phyloP scores from a whole-genome alignment of 2,888 invertebrate species.

The Zelleria hepariella region DNA sequence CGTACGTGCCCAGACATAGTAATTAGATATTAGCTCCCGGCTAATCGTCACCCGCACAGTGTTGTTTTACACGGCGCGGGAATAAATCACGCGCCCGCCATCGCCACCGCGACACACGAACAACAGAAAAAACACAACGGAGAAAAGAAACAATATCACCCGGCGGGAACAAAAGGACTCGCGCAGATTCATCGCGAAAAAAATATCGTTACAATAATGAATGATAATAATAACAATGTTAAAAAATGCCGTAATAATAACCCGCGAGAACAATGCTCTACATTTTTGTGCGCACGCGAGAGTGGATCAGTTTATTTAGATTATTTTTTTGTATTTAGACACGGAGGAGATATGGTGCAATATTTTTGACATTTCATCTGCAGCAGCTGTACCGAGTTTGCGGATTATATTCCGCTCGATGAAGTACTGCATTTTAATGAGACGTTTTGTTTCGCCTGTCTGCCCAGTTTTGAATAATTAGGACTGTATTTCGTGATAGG shows the following conservation, averaged over 20 bases:
- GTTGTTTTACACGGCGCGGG: slow-evolving; percentile 69
- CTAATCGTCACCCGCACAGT: slow-evolving; percentile 70
- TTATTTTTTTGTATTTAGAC: neutral
- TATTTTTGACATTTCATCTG: slow-evolving; percentile 49
- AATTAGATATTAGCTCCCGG: slow-evolving; percentile 67
- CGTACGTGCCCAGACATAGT: slow-evolving; percentile 69
- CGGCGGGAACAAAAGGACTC: slow-evolving; percentile 9
- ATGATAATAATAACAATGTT: slow-evolving; percentile 17
- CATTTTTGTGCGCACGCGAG: slow-evolving; percentile 41
- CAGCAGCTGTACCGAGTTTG: slow-evolving; percentile 58
- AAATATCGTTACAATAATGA: slow-evolving; percentile 66
- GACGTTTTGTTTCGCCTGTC: slow-evolving; percentile 47
- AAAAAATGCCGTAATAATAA: slow-evolving; percentile 64
- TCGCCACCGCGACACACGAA: slow-evolving; percentile 54
- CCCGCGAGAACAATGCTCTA: slow-evolving; percentile 54
- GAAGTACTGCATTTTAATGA: slow-evolving; percentile 60
- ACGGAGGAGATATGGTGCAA: slow-evolving; percentile 26
- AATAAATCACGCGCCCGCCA: slow-evolving; percentile 66
- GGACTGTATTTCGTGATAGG: too few species aligned
- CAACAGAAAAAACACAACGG: slow-evolving; percentile 64
- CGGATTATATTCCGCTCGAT: slow-evolving; percentile 49
- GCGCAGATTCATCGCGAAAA: slow-evolving; percentile 59
- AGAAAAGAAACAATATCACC: slow-evolving; percentile 67
- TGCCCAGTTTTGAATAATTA: slow-evolving; percentile 22
- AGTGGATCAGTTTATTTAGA: slow-evolving; percentile 39